These are phyloP conservation scores for Caenorhabditis tropicalis DNA, from an alignment of 1,140 invertebrate species.

Conservation along the genomic window DNA sequence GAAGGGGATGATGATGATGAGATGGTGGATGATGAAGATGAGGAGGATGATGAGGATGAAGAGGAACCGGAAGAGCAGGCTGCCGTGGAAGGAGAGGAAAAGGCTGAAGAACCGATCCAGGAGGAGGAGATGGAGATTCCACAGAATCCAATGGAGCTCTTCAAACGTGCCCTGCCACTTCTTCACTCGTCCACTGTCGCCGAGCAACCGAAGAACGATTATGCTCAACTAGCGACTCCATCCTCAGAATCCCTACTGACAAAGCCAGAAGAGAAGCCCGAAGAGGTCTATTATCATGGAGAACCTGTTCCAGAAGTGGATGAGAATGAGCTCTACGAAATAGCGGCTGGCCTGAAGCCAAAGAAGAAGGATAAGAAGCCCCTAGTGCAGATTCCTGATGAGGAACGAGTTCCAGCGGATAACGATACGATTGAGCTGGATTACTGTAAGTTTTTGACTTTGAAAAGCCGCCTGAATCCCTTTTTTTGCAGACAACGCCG, in stretches of 20 bases:
- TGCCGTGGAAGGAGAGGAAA: background rate
- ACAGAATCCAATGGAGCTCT: constrained; percentile 19
- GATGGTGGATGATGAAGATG: background rate
- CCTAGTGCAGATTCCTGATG: constrained; percentile 44
- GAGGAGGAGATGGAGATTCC: background rate
- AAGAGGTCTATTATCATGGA: constrained; percentile 52
- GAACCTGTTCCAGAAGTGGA: constrained; percentile 58
- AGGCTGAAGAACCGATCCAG: background rate
- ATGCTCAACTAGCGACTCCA: background rate
- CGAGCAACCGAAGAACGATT: constrained; percentile 17
- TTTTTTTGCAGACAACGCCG: constrained; percentile 55
- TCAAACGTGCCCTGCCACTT: background rate
- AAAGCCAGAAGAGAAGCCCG: background rate
- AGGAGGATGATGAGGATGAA: constrained; percentile 2
- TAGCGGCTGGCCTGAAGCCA: constrained; percentile 35
- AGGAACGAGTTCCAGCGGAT: constrained; percentile 51
- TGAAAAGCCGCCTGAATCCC: background rate
- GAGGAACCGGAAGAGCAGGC: background rate
- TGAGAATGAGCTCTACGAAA: constrained; percentile 52
- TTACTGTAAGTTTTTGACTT: constrained; percentile 52
- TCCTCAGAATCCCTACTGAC: background rate
- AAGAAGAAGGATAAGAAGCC: constrained; percentile 55
- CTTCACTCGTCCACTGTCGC: constrained; percentile 13
- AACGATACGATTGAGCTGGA: constrained; percentile 51
- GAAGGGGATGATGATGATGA: constrained; percentile 19